phyloP scores from a whole-genome alignment of 2,888 invertebrate genomes.

The Labia minor region DNA sequence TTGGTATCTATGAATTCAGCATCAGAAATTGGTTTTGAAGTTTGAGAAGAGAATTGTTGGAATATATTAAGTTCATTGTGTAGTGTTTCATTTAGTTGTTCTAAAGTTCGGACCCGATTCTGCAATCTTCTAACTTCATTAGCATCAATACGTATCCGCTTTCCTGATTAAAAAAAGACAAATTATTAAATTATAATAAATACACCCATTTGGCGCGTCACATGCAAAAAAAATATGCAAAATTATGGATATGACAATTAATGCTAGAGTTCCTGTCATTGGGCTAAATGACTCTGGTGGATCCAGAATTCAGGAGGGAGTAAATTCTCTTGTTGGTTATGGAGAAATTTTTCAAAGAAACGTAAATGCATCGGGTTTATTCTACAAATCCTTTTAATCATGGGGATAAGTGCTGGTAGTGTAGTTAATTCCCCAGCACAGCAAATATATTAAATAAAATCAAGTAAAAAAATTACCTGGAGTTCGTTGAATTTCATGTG shows the following conservation, averaged over 20 bases:
- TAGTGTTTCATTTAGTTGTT: constrained; percentile 39
- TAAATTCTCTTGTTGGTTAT: no score
- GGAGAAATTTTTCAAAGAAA: no score
- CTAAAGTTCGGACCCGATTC: constrained; percentile 33
- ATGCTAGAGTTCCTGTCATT: no score
- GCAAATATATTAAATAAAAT: neutral
- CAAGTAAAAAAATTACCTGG: constrained; percentile 23
- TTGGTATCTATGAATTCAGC: neutral
- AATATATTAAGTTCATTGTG: constrained; percentile 33
- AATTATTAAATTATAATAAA: neutral
- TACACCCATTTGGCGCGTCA: neutral
- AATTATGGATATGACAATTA: no score
- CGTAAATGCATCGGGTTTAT: no score
- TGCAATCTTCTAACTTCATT: constrained; percentile 27
- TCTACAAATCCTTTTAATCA: no score
- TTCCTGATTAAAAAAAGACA: constrained; percentile 16
- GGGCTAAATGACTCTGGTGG: no score
- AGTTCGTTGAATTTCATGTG: constrained; percentile 22
- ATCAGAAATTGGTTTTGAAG: neutral
- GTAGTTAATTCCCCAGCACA: no score
- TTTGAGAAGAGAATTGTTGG: constrained; percentile 22
- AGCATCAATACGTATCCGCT: constrained; percentile 8
- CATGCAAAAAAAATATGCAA: no score
- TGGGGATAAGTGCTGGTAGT: no score
- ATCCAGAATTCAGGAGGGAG: no score